Evolutionary conservation across 2,113 vertebrate species (phyloP), one percentile per base, ranked within the genome.

Genomic region (Opisthocomus hoazin): DNA sequence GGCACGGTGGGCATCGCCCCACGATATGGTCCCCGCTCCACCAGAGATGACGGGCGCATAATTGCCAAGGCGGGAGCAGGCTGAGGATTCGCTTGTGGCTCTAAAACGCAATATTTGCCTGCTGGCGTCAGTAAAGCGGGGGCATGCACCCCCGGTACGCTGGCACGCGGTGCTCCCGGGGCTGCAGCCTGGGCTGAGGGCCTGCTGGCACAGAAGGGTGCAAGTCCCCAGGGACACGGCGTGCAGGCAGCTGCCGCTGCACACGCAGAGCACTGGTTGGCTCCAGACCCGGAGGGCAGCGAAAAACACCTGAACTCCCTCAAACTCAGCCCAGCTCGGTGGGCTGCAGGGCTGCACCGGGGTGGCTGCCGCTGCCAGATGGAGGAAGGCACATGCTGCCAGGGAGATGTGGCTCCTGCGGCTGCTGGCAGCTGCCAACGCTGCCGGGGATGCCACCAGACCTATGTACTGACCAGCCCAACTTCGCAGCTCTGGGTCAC

Each of bases 11-110:
- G 50, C 39, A n/a, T 15, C 41, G 6, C 3, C n/a, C 63, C 15
- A 0, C 37, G 41, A 12, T 3, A n/a, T 9, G 3, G 16, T 37
- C 37, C 43, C 22, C 0, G 0, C 26, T 30, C 34, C 68, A 10
- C 48, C 64, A 50, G 29, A 64, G 27, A 27, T 5, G n/a, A 21
- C 0, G 0, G 27, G 32, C n/a, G 18, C 14, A 0, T 0, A 0
- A 18, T 8, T 19, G 21, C 30, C 29, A 3, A 26, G 46, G 58
- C 27, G 32, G 84, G 27, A 82, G 37, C 0, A 10, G 6, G 58
- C 8, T 58, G 64, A 39, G 45, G 68, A 41, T 36, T 64, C 50
- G 20, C 10, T 5, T 6, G 15, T 7, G 34, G 30, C n/a, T 36
- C 36, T 39, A 10, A 50, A 51, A 16, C 21, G 9, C n/a, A 11